Evolutionary conservation across 64 coral and sea anemone genomes (phyloP), one percentile per base, ranked within the genome.

Genomic region (Catalaphyllia jardinei): DNA sequence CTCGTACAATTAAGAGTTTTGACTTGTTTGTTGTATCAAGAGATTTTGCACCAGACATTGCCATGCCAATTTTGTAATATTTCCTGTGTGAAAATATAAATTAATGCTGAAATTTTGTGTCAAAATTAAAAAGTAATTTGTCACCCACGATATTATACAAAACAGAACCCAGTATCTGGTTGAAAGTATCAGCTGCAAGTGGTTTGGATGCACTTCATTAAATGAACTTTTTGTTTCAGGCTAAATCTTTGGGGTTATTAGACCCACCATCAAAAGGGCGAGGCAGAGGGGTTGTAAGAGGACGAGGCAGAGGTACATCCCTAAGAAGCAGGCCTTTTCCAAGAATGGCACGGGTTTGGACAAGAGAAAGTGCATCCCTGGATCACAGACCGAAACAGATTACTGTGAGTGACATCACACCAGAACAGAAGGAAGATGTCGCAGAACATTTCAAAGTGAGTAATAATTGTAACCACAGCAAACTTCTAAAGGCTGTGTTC

Each of bases 381-480:
- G 97, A 99, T 77, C 93, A 92, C 27, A 82, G 91, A 71, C 79
- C 88, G 24, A 93, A 79, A 52, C 97, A 95, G 86, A 74, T 99
- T 29, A 60, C 75, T 73, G 94, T 99, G 13, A 94, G 38, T 71
- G 91, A 90, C 11, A 59, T 99, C 38, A 93, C 87, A 30, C 74
- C 72, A 54, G 88, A 87, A 86, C 89, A 93, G 29, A 95, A 87
- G 55, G 94, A 99, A 22, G 59, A 79, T 64, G 65, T 95, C 0
- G 77, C 90, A 29, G 93, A 99, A 74, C 97, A 93, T 62, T 99
- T 95, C 20, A 99, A 78, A 88, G 97, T 99, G 88, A 71, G 83
- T 76, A 79, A 0, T 72, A 55, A 27, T 14, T 2, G 19, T n/a
- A 18, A 22, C 17, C 49, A 77, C 0, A 19, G 20, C 38, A 77